phyloP scores from a whole-genome alignment of 2,888 invertebrate species.

The Onthophagus sagittarius region DNA sequence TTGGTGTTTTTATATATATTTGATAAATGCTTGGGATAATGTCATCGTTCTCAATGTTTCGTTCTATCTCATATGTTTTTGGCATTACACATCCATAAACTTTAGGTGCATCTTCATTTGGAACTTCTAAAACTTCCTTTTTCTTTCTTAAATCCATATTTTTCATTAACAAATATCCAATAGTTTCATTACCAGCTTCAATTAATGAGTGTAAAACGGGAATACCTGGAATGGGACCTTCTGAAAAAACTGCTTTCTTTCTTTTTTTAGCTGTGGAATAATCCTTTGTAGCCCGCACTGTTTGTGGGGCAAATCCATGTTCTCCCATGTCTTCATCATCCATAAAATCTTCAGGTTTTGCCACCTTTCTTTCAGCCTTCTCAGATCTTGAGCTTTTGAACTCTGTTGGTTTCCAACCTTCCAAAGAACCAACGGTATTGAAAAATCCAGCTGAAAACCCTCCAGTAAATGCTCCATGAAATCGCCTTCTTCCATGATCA shows the following conservation, averaged over 20 bases:
- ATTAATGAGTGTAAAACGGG: slow-evolving; percentile 69
- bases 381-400: slow-evolving; percentile 86
- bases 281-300: slow-evolving; percentile 74
- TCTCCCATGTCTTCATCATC: slow-evolving; percentile 95
- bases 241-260: slow-evolving; percentile 41
- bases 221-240: slow-evolving; percentile 57
- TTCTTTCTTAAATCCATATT: slow-evolving; percentile 86
- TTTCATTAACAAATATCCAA: slow-evolving; percentile 79
- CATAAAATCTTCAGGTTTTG: slow-evolving; percentile 93
- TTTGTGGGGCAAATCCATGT: slow-evolving; percentile 91
- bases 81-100: slow-evolving; percentile 54
- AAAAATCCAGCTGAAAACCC: slow-evolving; percentile 96
- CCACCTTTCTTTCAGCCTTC: slow-evolving; percentile 56
- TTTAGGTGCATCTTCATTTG: slow-evolving; percentile 40
- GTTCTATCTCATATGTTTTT: slow-evolving; percentile 31
- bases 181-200: slow-evolving; percentile 75
- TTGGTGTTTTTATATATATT: slow-evolving; percentile 66
- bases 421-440: slow-evolving; percentile 92
- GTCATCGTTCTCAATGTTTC: slow-evolving; percentile 35
- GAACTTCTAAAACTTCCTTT: slow-evolving; percentile 37
- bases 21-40: slow-evolving; percentile 78
- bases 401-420: slow-evolving; percentile 89
- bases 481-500: slow-evolving; percentile 81
- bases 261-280: slow-evolving; percentile 57
- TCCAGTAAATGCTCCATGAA: slow-evolving; percentile 99